Evolutionary conservation across 2,888 invertebrate genomes (phyloP), one percentile per base, ranked within the genome.

Genomic region (Tetragonula carbonaria): DNA sequence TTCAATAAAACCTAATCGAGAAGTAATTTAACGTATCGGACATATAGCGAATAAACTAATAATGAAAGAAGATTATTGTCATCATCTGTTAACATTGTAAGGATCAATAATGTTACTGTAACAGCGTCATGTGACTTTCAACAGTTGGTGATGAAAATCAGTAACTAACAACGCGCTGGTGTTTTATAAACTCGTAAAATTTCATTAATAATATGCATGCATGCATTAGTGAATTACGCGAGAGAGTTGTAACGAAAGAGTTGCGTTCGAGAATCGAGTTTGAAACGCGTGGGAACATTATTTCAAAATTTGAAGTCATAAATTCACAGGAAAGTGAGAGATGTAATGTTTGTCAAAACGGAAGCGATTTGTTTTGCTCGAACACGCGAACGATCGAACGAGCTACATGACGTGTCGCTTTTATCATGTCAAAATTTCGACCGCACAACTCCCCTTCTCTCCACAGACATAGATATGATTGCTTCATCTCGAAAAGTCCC

Each of bases 391-490:
- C 23, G 23, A 23, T 23, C 55, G 67, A 70, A 72, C 55, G 67
- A 75, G 59, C 59, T 45, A 50, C 53, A 38, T 59, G 53, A 50
- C 59, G n/a, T 59, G 82, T 66, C 80, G 51, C 33, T 80, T 82
- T 75, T 82, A 62, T 75, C 82, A 23, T 23, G 23, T 23, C 75
- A 45, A 67, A 80, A 82, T 66, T 71, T 71, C 57, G 16, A 16
- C 23, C 50, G 53, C 38, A 13, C 14, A 0, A 14, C 3, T 5
- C 93, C 91, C 94, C 94, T 79, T 95, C 95, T 94, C 87, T 23
- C 0, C 1, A 95, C 93, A 82, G 95, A 95, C 94, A 95, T 95
- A 14, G 95, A 95, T 91, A 95, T 95, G 86, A 95, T 94, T 87
- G 95, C 95, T 91, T 95, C 95, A 92, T 95, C 95, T 91, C 94